These are phyloP conservation scores for Oenanthe melanoleuca DNA, from an alignment of 2,113 vertebrate species.

Conservation along the genomic window DNA sequence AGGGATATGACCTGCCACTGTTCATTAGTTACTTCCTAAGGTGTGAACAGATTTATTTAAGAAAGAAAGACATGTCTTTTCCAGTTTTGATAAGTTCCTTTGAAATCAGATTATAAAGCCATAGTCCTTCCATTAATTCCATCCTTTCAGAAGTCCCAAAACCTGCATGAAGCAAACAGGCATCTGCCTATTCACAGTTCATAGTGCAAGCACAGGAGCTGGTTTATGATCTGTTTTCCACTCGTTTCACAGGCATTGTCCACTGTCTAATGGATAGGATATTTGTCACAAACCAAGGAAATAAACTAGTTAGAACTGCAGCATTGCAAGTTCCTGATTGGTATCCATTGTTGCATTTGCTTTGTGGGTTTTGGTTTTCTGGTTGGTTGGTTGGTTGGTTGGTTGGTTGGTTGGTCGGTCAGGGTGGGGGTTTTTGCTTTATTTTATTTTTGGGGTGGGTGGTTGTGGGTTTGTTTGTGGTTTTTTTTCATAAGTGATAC, in stretches of 20 bases:
- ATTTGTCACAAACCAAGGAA: not conserved
- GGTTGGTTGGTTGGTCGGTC: not conserved
- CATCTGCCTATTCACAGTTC: not conserved
- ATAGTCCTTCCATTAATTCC: not conserved
- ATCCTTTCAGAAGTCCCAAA: not conserved
- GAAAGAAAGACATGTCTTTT: not conserved
- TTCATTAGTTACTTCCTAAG: not conserved
- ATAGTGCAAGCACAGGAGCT: not conserved
- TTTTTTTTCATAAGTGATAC: fast-evolving
- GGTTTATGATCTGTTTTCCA: not conserved
- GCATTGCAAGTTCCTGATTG: not conserved
- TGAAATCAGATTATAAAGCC: not conserved
- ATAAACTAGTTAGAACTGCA: not conserved
- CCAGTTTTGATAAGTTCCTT: not conserved
- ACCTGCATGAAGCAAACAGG: fast-evolving
- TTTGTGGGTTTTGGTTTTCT: not conserved
- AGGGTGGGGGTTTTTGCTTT: not conserved
- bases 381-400: not conserved
- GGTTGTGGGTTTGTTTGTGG: not conserved
- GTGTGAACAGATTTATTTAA: not conserved
- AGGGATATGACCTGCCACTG: not conserved
- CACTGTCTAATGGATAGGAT: not conserved
- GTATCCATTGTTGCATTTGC: not conserved
- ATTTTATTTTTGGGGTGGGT: not conserved
- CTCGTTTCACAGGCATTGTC: not conserved